A percentile compares a stretch with the other conserved stretches of the same genome.
Evolutionary conservation across 2,797 vertebrate genomes (phyloP).

Genomic region (Lacerta viridis): DNA sequence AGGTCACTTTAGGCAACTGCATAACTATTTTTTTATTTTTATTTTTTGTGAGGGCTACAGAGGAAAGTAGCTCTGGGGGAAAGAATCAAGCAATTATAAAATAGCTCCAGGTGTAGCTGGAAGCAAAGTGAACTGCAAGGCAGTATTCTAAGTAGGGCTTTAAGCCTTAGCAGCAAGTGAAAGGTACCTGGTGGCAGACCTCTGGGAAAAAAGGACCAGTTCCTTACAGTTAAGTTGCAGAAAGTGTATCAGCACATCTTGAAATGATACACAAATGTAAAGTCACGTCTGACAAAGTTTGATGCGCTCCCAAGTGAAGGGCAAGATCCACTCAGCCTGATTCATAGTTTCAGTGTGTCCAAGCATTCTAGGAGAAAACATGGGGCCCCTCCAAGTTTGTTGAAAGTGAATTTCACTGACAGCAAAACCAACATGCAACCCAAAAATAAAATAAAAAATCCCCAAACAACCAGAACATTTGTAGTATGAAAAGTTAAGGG

Average conservation of each 20-base stretch:
- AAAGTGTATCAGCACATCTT: not conserved
- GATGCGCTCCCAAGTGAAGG: not conserved
- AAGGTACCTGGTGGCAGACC: not conserved
- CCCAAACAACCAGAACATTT: too few species aligned
- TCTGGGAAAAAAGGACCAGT: not conserved
- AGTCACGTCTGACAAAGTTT: not conserved
- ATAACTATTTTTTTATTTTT: not conserved
- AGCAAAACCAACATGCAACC: too few species aligned
- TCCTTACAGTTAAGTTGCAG: not conserved
- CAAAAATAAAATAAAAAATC: too few species aligned
- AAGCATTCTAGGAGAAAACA: too few species aligned
- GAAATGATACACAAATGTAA: not conserved
- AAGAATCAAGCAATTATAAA: conserved; percentile 41
- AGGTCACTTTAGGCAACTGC: conserved; percentile 50
- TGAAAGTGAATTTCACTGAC: too few species aligned
- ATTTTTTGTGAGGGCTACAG: not conserved
- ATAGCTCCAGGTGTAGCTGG: conserved; percentile 30
- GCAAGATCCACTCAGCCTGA: not conserved
- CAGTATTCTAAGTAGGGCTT: not conserved
- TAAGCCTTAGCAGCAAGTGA: conserved; percentile 18
- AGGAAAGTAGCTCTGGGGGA: not conserved
- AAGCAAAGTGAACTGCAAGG: conserved; percentile 29
- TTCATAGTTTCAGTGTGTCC: not conserved
- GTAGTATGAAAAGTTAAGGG: too few species aligned
- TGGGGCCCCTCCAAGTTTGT: too few species aligned